These are phyloP conservation scores for Trachythela sp. DNA, from an alignment of 64 coral and sea anemone genomes.

Conservation along the genomic window DNA sequence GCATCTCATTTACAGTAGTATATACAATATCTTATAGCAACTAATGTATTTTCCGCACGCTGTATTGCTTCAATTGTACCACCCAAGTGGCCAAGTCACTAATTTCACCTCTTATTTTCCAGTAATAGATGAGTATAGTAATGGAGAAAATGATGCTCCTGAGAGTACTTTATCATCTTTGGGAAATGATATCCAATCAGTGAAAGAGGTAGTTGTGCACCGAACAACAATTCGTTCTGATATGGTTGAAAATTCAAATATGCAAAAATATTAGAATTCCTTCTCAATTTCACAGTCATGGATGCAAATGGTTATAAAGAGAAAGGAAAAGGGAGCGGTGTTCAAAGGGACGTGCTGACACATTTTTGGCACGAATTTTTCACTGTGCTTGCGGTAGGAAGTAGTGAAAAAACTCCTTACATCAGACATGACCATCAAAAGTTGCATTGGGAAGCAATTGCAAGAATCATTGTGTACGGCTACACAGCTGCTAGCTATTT, in stretches of 20 bases:
- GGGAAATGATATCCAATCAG: not conserved
- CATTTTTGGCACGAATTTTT: not conserved
- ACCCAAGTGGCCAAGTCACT: no score
- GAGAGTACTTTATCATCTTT: not conserved
- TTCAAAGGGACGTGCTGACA: not conserved
- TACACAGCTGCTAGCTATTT: constrained; percentile 1
- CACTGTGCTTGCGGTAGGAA: not conserved
- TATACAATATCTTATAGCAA: no score
- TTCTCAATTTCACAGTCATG: not conserved
- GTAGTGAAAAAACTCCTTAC: not conserved
- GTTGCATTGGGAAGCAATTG: not conserved
- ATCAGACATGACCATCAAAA: not conserved
- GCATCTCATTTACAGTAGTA: no score
- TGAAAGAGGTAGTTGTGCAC: not conserved
- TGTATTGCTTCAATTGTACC: no score
- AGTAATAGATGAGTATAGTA: not conserved
- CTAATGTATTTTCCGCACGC: no score
- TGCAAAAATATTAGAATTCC: not conserved
- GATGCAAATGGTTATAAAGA: constrained; percentile 4
- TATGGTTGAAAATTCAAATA: not conserved
- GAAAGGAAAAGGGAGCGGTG: not conserved
- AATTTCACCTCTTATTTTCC: not conserved
- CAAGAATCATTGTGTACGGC: not conserved
- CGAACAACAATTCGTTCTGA: not conserved
- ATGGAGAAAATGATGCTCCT: no score